A percentile compares a stretch with the other conserved stretches of the same genome.
These are phyloP conservation scores for Daphoenositta chrysoptera DNA, from an alignment of 2,113 vertebrate genomes.

Conservation along the genomic window DNA sequence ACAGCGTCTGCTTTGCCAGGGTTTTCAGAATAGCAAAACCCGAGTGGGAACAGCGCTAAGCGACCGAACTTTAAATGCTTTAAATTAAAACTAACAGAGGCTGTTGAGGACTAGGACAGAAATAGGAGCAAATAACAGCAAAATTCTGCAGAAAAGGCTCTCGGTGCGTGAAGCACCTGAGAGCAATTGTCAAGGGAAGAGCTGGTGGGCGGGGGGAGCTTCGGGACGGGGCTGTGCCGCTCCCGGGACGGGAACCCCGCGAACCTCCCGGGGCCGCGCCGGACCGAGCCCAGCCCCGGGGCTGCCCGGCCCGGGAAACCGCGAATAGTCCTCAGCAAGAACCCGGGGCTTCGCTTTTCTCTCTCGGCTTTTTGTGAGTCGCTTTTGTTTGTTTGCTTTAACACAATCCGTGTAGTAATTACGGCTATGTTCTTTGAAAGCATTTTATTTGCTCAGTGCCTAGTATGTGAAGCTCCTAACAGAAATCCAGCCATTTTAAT, in stretches of 20 bases:
- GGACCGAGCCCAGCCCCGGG: no score
- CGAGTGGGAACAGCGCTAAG: neutral
- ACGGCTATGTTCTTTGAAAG: neutral
- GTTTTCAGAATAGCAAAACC: neutral
- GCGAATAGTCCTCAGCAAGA: neutral
- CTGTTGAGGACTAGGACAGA: neutral
- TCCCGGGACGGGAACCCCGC: neutral
- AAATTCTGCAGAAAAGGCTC: neutral
- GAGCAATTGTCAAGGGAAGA: fast-evolving
- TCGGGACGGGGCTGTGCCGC: neutral
- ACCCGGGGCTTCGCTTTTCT: neutral
- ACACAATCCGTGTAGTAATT: neutral
- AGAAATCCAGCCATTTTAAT: neutral
- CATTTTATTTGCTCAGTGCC: neutral
- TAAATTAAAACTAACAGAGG: neutral
- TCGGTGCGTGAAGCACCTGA: neutral
- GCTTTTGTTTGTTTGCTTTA: neutral
- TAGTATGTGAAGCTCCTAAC: neutral
- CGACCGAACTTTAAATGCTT: neutral
- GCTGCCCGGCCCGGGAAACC: neutral
- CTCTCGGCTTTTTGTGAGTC: neutral
- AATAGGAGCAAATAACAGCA: neutral
- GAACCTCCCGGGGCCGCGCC: neutral
- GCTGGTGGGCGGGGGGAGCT: neutral
- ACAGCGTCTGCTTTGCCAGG: neutral